Evolutionary conservation across 53 echinoderm and acorn worm genomes (phyloP), one percentile per base, ranked within the genome.

Genomic region (Crossaster papposus): DNA sequence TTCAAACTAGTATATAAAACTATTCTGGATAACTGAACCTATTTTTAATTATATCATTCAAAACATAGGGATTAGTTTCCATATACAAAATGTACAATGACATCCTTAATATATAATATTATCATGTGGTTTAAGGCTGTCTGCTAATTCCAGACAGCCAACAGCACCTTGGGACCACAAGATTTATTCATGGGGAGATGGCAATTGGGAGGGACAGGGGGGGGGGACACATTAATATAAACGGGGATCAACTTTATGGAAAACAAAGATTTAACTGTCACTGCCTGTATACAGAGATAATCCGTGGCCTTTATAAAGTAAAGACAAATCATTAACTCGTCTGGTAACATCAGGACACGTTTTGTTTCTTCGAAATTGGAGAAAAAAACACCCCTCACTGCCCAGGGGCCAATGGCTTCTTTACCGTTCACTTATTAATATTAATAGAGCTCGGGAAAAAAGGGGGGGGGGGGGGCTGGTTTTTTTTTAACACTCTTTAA

Each of bases 351-450:
- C 81, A 11, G 81, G 44, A 44, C 44, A 44, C 28, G 58, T 79
- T 5, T 81, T 22, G 32, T 81, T 81, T 63, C 79, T 81, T 54
- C 34, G 54, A 58, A 81, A 63, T 31, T 31, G 30, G 55, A 81
- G 36, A 23, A 62, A 17, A 62, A 68, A 68, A 68, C 24, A 68
- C 68, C 68, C 10, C 7, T 3, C 51, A 81, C 32, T 81, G 81
- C 63, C 63, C 81, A 58, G 81, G 58, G 81, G 81, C 81, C 81
- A 81, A 64, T 81, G 81, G 58, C 58, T 81, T 81, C 58, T 54
- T 81, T 83, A 82, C 65, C 36, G 37, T 65, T 50, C 83, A 78
- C 52, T 83, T 54, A 36, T 83, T 83, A 44, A 83, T 65, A 83
- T 83, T 65, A 83, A 83, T 44, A 70, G 11, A 23, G 26, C 65